Evolutionary conservation across 2,113 vertebrate genomes (phyloP).

Genomic region (Dolichallabes microphthalmus): DNA sequence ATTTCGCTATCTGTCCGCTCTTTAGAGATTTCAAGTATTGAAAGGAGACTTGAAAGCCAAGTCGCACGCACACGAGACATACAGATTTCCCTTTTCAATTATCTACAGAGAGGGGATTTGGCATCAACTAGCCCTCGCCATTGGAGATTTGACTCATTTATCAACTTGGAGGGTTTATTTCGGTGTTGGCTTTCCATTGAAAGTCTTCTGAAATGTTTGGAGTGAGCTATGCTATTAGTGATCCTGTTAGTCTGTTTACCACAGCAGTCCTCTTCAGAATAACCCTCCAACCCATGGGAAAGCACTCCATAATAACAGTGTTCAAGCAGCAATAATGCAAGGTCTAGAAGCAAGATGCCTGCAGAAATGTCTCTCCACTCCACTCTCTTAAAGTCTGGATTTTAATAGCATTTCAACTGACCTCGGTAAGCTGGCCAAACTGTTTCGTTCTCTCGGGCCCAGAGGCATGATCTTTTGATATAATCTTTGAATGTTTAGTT

Average conservation of each 20-base stretch:
- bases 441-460: conserved; percentile 1
- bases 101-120: conserved; percentile 47
- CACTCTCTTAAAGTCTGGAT: conserved; percentile 8
- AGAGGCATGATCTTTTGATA: background rate
- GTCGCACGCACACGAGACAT: conserved; percentile 41
- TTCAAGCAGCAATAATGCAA: conserved; percentile 8
- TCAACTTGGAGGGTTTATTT: conserved; percentile 45
- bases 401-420: conserved; percentile 15
- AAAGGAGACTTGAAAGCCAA: conserved; percentile 35
- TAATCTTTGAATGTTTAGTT: background rate
- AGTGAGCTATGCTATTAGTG: conserved; percentile 33
- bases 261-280: conserved; percentile 27
- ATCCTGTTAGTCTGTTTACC: conserved; percentile 40
- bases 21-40: conserved; percentile 35
- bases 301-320: conserved; percentile 8
- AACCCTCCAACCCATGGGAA: conserved; percentile 34
- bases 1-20: conserved; percentile 18
- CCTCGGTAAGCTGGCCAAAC: conserved; percentile 16
- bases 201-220: conserved; percentile 23
- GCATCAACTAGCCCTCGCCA: conserved; percentile 35
- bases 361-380: conserved; percentile 10
- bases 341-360: conserved; percentile 9
- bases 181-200: conserved; percentile 26
- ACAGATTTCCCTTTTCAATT: conserved; percentile 22
- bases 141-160: conserved; percentile 46